A percentile compares a stretch with the other conserved stretches of the same genome.
These are phyloP conservation scores for Vulpes vulpes DNA, from an alignment of 2,113 vertebrate species.

Conservation along the genomic window DNA sequence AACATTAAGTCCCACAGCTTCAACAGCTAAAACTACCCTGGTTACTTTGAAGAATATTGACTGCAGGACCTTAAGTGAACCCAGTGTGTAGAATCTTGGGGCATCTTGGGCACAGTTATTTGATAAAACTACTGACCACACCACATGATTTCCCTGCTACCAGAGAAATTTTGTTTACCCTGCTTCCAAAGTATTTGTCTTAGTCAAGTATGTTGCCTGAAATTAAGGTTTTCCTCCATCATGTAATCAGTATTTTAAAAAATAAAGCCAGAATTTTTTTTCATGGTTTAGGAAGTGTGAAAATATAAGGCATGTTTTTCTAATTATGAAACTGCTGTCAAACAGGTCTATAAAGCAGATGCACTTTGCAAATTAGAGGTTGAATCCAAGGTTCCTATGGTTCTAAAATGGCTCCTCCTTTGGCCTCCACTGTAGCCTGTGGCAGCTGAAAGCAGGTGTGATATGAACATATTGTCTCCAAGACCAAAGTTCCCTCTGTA, in stretches of 20 bases:
- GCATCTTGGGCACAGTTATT: constrained; percentile 68
- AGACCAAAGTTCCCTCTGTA: constrained; percentile 41
- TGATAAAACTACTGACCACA: constrained; percentile 62
- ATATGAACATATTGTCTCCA: constrained; percentile 68
- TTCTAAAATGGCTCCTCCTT: constrained; percentile 73
- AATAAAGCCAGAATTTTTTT: constrained; percentile 81
- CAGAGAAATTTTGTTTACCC: constrained; percentile 63
- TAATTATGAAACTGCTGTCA: constrained; percentile 83
- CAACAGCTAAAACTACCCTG: constrained; percentile 15
- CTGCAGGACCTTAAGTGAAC: constrained; percentile 59
- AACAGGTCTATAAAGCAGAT: constrained; percentile 85
- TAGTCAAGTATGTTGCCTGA: constrained; percentile 72
- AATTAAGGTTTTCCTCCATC: constrained; percentile 76
- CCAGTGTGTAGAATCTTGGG: background rate
- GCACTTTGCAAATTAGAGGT: constrained; percentile 83
- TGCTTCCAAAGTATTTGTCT: constrained; percentile 80
- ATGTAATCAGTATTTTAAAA: constrained; percentile 84
- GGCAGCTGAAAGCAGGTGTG: constrained; percentile 73
- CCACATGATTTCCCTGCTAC: constrained; percentile 64
- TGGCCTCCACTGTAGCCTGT: constrained; percentile 51
- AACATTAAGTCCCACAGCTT: background rate
- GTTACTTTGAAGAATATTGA: constrained; percentile 53
- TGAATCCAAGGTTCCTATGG: constrained; percentile 74
- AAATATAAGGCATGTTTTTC: constrained; percentile 82
- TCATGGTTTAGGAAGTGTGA: constrained; percentile 73